Evolutionary conservation across 2,113 vertebrate genomes (phyloP).

Genomic region (Podilymbus podiceps): DNA sequence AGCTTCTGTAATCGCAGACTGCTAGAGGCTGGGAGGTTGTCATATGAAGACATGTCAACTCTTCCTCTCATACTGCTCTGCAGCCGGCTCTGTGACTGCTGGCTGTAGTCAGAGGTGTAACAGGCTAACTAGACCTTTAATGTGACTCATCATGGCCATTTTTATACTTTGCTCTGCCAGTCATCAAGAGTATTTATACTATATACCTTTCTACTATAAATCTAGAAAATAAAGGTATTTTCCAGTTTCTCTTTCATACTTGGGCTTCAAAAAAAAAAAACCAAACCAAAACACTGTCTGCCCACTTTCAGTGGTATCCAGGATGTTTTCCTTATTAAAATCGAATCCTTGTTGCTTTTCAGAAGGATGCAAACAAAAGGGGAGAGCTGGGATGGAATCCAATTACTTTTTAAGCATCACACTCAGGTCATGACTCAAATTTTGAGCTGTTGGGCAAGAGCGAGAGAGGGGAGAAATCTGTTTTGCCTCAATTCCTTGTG

Average conservation of each 20-base stretch:
- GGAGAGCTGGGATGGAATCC: background rate
- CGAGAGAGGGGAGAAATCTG: background rate
- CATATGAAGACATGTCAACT: fast-evolving
- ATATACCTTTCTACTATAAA: background rate
- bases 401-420: background rate
- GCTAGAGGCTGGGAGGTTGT: background rate
- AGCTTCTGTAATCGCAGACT: background rate
- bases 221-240: background rate
- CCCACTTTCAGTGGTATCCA: background rate
- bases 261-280: background rate
- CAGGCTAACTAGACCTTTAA: background rate
- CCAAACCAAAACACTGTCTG: background rate
- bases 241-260: background rate
- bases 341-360: background rate
- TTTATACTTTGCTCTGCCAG: background rate
- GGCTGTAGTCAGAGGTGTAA: background rate
- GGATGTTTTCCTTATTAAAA: background rate
- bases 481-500: background rate
- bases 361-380: background rate
- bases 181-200: background rate
- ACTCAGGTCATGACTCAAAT: background rate
- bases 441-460: background rate
- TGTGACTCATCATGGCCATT: background rate
- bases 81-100: background rate
- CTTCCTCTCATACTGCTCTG: background rate